Conservation (phyloP, 2,113 vertebrate species). For the Hemiscyllium ocellatum region DNA sequence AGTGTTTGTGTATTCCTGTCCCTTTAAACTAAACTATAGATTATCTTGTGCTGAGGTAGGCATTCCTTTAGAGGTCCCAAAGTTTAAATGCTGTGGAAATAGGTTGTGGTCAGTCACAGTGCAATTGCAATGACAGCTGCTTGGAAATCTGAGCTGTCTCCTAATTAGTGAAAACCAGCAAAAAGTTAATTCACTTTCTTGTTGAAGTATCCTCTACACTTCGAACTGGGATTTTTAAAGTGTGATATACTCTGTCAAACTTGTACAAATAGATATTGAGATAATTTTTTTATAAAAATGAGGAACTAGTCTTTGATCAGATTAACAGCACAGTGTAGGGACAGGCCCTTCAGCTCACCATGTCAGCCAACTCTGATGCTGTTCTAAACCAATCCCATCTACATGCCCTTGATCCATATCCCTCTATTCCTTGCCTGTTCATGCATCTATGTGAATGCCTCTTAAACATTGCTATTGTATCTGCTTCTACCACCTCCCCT, state of each 20-base stretch:
- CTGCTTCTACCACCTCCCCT: too few species aligned
- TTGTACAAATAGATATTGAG: neutral
- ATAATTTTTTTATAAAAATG: neutral
- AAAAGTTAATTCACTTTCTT: neutral
- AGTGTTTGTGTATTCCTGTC: neutral
- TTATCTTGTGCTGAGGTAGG: neutral
- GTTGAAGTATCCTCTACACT: neutral
- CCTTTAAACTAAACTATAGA: neutral
- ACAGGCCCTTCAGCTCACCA: too few species aligned
- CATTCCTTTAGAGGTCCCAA: neutral
- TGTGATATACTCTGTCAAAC: neutral
- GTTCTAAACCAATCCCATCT: too few species aligned
- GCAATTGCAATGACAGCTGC: neutral
- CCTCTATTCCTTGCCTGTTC: too few species aligned
- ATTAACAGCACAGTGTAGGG: too few species aligned
- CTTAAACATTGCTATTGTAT: too few species aligned
- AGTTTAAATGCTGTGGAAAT: neutral
- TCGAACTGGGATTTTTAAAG: neutral
- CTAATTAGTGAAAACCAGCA: neutral
- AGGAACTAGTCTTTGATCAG: neutral
- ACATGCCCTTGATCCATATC: too few species aligned
- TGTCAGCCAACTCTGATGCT: too few species aligned
- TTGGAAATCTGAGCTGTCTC: neutral
- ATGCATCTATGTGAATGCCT: too few species aligned
- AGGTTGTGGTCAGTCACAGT: neutral